Base-by-base conservation (phyloP, 2,888 invertebrate genomes). In the Drosophila engyochracea region DNA sequence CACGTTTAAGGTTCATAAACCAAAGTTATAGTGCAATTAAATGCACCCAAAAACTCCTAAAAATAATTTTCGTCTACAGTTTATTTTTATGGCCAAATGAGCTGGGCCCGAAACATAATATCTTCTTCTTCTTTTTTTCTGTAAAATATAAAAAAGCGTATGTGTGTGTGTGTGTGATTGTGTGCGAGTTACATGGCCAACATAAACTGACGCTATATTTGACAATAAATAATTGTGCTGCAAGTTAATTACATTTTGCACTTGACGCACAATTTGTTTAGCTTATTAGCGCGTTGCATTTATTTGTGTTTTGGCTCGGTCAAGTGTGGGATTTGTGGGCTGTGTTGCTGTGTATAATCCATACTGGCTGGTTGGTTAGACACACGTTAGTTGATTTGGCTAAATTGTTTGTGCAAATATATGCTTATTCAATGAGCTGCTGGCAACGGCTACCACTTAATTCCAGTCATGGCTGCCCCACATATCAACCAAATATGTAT, bases 191-290 rank as follows among this genome's bases (percentile, higher is more conserved):
- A 75, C 83, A 72, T 75, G 80, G 72, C 68, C 71, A 83, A 80
- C 70, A 77, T 62, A 76, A 74, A 68, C 60, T 72, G 44, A 39
- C 41, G 25, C 64, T 61, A 55, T 82, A 68, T 87, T 85, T 87
- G 90, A 80, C 88, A 85, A 83, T 85, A 85, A 88, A 85, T 88
- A 85, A 85, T 83, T 85, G 81, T 83, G 89, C 78, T 72, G 62
- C 37, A 71, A 85, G 89, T 90, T 88, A 88, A 85, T 85, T 90
- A 83, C 79, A 81, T 81, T 81, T 79, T 85, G 83, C 85, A 88
- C 83, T 88, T 76, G 67, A 58, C 73, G 74, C 52, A 59, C 55
- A 83, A 72, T 84, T 85, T 88, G 81, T 85, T 90, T 85, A 72
- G 85, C 85, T 85, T 89, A 85, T 85, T 85, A 85, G 81, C 83